Base-by-base conservation (phyloP, 2,888 invertebrate genomes). In the Spodoptera littoralis region DNA sequence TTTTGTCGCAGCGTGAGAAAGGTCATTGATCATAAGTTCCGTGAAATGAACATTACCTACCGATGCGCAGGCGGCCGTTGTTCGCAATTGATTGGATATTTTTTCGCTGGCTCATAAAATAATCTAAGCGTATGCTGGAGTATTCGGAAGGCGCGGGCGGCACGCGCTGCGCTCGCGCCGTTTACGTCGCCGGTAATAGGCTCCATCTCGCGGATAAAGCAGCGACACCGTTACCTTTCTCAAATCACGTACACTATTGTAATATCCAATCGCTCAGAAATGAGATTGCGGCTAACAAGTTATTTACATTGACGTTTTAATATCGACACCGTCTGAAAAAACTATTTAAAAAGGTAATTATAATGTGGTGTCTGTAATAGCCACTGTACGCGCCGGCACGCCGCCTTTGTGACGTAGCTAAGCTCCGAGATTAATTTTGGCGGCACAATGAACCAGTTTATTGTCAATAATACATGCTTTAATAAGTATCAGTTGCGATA, bases 261-360 rank as follows among this genome's bases (percentile, higher is more conserved):
- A 93, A 94, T 93, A 94, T 92, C 93, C 94, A 94, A 94, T 93
- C 93, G 93, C 88, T 89, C 90, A 92, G 94, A 94, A 94, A 94
- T 94, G 94, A 94, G 94, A 94, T 94, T 93, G 94, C 94, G 92
- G 94, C 94, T 94, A 94, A 94, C 94, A 94, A 94, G 94, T 94
- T 94, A 94, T 94, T 94, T 94, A 94, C 94, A 92, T 94, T 94
- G 94, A 94, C 94, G 94, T 94, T 94, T 94, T 94, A 94, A 94
- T 94, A 93, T 92, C 93, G 87, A 90, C 89, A 89, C 82, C 84
- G 85, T 61, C 85, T 87, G 88, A 92, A 92, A 93, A 94, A 94
- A 93, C 93, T 92, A 93, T 93, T 94, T 92, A 93, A 94, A 94
- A 94, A 93, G 88, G 90, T 94, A 94, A 94, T 94, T 94, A 93